phyloP scores from a whole-genome alignment of 2,888 invertebrate genomes.

The Folsomia manolachei region DNA sequence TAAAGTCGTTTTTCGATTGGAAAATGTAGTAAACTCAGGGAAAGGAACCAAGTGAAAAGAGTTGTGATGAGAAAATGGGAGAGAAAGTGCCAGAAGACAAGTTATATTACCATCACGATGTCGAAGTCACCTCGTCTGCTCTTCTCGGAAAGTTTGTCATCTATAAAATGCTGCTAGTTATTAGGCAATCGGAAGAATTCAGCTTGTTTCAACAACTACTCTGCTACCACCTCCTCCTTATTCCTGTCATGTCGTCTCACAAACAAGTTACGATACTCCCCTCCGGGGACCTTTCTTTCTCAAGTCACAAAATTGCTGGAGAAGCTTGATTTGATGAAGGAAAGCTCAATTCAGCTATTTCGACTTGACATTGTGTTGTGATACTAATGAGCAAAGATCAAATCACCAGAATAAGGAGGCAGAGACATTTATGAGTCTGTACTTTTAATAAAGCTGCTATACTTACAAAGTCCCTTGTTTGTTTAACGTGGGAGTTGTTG shows the following conservation, averaged over 20 bases:
- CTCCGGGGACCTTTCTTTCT: not conserved
- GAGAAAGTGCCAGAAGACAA: not conserved
- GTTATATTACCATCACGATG: not conserved
- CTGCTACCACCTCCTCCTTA: too few species aligned
- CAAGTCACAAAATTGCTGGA: not conserved
- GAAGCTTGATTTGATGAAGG: not conserved
- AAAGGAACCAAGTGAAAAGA: not conserved
- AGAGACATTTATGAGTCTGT: too few species aligned
- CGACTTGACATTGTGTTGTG: not conserved
- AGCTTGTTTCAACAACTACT: not conserved
- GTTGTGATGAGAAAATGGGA: not conserved
- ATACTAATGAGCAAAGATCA: not conserved
- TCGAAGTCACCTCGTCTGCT: not conserved
- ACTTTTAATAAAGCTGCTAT: too few species aligned
- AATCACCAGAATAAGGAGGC: too few species aligned
- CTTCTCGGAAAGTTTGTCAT: not conserved
- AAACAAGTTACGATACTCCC: not conserved
- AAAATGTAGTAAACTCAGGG: not conserved
- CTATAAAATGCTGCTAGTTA: constrained; percentile 17
- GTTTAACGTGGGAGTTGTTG: too few species aligned
- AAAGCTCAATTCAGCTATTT: not conserved
- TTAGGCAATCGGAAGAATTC: constrained; percentile 4
- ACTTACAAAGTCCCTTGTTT: too few species aligned
- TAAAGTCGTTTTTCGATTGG: constrained; percentile 6
- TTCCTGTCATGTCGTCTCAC: too few species aligned